A percentile compares a stretch with the other conserved stretches of the same genome.
Conservation (phyloP, 2,113 vertebrate genomes). For the Odocoileus hemionus region DNA sequence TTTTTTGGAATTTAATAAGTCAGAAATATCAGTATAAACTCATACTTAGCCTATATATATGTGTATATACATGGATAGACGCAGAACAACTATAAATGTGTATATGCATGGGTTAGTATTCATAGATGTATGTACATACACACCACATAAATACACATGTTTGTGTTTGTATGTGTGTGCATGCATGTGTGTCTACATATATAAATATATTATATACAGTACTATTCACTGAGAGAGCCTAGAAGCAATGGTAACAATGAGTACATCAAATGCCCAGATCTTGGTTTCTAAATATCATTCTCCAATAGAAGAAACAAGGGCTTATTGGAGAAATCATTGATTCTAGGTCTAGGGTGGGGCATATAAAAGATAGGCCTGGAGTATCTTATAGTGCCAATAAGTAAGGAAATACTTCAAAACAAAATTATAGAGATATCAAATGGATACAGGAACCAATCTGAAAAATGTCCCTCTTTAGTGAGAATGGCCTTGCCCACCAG, state of each 20-base stretch:
- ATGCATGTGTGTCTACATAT: not conserved
- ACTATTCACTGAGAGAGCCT: not conserved
- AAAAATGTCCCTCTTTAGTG: not conserved
- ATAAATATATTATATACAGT: not conserved
- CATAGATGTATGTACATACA: not conserved
- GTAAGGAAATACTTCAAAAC: not conserved
- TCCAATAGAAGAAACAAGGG: not conserved
- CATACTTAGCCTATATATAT: not conserved
- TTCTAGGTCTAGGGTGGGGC: not conserved
- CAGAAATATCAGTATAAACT: not conserved
- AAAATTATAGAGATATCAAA: not conserved
- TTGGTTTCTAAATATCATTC: not conserved
- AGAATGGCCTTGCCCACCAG: not conserved
- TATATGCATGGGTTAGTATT: not conserved
- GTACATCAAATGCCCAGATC: not conserved
- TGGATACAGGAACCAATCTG: not conserved
- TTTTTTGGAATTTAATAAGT: not conserved
- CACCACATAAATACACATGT: not conserved
- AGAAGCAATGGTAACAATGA: not conserved
- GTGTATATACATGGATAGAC: not conserved
- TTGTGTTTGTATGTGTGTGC: not conserved
- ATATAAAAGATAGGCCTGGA: not conserved
- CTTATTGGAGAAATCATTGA: not conserved
- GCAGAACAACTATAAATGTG: not conserved
- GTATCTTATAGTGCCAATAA: not conserved